phyloP scores from a whole-genome alignment of 2,888 invertebrate genomes.

The Epinotia nisella region DNA sequence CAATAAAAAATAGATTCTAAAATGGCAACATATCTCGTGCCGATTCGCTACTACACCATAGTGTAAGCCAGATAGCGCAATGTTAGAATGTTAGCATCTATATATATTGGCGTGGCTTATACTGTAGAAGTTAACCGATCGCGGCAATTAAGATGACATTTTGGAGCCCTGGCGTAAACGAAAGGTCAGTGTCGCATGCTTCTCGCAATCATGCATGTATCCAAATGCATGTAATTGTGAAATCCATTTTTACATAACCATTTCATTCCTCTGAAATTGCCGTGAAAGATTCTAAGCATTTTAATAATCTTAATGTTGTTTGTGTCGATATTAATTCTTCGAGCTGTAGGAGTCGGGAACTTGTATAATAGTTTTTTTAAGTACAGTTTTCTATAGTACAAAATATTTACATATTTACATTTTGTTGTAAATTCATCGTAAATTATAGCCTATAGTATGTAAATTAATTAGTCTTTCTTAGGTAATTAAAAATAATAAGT shows the following conservation, averaged over 20 bases:
- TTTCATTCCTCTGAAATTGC: conserved; percentile 20
- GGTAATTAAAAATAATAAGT: neutral
- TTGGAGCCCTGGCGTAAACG: conserved; percentile 30
- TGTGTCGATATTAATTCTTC: conserved; percentile 27
- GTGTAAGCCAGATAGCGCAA: too few species aligned
- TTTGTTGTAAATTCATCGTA: neutral
- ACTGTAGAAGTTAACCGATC: conserved; percentile 11
- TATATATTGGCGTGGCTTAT: too few species aligned
- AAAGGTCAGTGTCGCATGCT: conserved; percentile 39
- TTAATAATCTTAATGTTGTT: conserved; percentile 35
- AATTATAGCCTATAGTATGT: conserved; percentile 1
- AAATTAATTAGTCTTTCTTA: neutral
- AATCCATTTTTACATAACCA: conserved; percentile 20
- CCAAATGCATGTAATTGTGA: conserved; percentile 39
- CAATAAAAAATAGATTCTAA: too few species aligned
- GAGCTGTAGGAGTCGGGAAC: neutral
- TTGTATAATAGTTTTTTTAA: conserved; percentile 4
- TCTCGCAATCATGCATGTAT: conserved; percentile 38
- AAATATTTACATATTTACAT: conserved; percentile 3
- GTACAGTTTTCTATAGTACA: neutral
- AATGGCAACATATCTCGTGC: too few species aligned
- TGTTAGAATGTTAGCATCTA: too few species aligned
- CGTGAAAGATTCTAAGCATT: conserved; percentile 32
- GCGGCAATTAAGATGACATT: neutral
- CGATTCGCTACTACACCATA: too few species aligned